Percentiles rank a stretch among this genome's conserved stretches.
These are phyloP conservation scores for Nibea coibor DNA, from an alignment of 2,113 vertebrate genomes.

Conservation along the genomic window DNA sequence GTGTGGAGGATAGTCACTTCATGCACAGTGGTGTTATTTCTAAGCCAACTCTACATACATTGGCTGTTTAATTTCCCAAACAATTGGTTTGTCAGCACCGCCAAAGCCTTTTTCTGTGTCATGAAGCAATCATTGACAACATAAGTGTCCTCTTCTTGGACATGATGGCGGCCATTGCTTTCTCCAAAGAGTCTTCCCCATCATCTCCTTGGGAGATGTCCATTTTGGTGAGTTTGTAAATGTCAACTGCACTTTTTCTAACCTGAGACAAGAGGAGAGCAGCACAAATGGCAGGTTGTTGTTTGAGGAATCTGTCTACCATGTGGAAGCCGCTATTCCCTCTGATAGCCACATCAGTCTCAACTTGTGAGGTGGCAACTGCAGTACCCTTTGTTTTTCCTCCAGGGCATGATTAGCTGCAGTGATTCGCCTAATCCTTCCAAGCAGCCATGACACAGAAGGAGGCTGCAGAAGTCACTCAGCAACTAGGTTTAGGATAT, in stretches of 20 bases:
- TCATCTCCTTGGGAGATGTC: constrained; percentile 10
- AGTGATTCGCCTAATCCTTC: constrained; percentile 16
- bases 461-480: neutral
- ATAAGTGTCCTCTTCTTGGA: neutral
- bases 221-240: constrained; percentile 22
- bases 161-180: constrained; percentile 10
- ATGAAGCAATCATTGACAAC: neutral
- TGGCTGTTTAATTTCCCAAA: neutral
- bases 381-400: constrained; percentile 8
- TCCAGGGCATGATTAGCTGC: constrained; percentile 24
- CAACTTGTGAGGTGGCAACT: constrained; percentile 3
- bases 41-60: neutral
- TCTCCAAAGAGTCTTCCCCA: neutral
- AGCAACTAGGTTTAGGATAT: constrained; percentile 5
- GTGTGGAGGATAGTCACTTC: neutral
- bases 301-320: neutral
- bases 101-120: neutral
- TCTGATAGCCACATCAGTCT: constrained; percentile 9
- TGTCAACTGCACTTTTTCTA: constrained; percentile 23
- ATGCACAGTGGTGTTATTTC: neutral
- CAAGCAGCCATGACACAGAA: constrained; percentile 5
- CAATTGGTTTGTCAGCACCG: neutral
- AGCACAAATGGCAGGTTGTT: neutral
- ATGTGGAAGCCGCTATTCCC: neutral
- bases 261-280: constrained; percentile 5